Evolutionary conservation across 2,797 vertebrate species (phyloP).

Genomic region (Hyperoplus immaculatus): DNA sequence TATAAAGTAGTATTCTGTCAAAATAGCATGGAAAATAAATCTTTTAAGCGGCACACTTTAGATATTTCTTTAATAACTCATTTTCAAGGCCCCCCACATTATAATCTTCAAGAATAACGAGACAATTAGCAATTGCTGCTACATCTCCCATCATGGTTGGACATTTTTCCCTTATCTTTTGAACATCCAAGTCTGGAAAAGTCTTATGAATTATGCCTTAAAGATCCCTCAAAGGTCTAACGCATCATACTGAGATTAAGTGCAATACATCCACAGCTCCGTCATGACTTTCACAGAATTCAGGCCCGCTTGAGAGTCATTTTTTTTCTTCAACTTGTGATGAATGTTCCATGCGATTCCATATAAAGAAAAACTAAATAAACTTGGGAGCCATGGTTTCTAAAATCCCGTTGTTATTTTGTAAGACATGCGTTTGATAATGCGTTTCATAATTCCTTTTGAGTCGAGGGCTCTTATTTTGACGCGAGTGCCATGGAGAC

Average conservation of each 20-base stretch:
- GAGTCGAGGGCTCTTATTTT: conserved; percentile 58
- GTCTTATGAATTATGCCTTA: conserved; percentile 68
- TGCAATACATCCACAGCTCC: conserved; percentile 27
- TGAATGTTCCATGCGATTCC: conserved; percentile 23
- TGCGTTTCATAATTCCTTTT: conserved; percentile 67
- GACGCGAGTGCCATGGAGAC: conserved; percentile 58
- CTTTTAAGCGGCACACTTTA: neutral
- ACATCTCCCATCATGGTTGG: conserved; percentile 11
- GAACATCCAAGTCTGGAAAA: conserved; percentile 43
- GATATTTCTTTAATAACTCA: no score
- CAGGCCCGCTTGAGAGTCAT: conserved; percentile 24
- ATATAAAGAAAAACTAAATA: conserved; percentile 18
- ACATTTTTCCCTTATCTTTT: conserved; percentile 51
- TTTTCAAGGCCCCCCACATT: neutral
- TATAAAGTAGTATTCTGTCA: neutral
- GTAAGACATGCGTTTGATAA: conserved; percentile 53
- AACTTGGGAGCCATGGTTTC: conserved; percentile 20
- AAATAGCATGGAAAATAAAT: conserved; percentile 19
- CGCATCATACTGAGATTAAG: conserved; percentile 55
- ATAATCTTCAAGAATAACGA: neutral
- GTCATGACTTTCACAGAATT: conserved; percentile 55
- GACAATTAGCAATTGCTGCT: neutral
- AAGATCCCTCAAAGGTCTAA: conserved; percentile 39
- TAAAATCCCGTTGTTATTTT: conserved; percentile 54
- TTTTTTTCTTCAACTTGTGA: conserved; percentile 58